Percentiles rank a stretch among this genome's conserved stretches.
These are phyloP conservation scores for Phalacrocorax aristotelis DNA, from an alignment of 2,113 vertebrate species.

Conservation along the genomic window DNA sequence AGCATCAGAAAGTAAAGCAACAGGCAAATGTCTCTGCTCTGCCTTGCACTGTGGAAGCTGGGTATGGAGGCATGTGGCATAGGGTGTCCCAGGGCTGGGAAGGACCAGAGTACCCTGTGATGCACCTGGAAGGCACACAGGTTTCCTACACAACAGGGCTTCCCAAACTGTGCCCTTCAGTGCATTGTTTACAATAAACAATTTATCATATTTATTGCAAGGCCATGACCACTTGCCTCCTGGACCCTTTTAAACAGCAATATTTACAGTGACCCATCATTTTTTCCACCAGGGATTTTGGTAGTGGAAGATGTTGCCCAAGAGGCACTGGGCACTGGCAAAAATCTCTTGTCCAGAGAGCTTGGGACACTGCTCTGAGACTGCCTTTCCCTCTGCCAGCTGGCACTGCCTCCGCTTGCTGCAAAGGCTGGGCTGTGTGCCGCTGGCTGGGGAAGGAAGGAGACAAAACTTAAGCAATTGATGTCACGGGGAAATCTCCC, in stretches of 20 bases:
- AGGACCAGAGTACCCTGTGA: neutral
- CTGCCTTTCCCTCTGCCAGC: neutral
- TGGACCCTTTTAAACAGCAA: neutral
- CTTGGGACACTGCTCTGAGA: neutral
- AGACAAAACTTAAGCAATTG: neutral
- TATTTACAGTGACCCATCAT: neutral
- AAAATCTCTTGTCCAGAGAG: neutral
- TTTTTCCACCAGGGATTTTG: neutral
- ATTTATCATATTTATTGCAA: neutral
- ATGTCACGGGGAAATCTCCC: neutral
- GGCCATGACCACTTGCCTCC: neutral
- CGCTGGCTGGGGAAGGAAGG: neutral
- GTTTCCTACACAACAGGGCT: neutral
- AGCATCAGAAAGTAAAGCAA: neutral
- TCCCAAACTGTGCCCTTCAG: neutral
- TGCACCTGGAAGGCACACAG: accelerated
- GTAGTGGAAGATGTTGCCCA: neutral
- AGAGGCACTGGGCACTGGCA: neutral
- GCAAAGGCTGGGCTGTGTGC: neutral
- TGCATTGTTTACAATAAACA: neutral
- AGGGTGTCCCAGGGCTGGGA: neutral
- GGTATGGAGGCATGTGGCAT: accelerated
- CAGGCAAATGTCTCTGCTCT: neutral
- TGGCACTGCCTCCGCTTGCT: neutral
- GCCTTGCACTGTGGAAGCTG: neutral